Percentiles rank a stretch among this genome's conserved stretches.
Evolutionary conservation across 1,140 invertebrate genomes (phyloP).

Genomic region (Platyscapa corneri): DNA sequence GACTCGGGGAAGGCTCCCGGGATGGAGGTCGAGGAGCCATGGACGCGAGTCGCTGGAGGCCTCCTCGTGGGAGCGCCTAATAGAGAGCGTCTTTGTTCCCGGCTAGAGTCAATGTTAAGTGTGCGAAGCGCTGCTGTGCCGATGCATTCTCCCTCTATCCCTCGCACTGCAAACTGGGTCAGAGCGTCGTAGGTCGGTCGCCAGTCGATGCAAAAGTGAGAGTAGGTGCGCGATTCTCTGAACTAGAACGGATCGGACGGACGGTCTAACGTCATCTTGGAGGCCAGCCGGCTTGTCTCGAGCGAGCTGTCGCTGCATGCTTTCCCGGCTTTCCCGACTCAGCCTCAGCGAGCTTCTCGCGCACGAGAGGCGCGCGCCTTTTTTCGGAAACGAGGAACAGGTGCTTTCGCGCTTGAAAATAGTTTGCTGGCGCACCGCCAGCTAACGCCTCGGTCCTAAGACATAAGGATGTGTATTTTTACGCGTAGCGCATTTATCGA

Average conservation of each 20-base stretch:
- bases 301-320: background rate
- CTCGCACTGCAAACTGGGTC: conserved; percentile 56
- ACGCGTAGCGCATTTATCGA: background rate
- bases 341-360: no score
- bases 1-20: background rate
- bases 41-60: background rate
- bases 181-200: conserved; percentile 64
- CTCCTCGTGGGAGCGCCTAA: background rate
- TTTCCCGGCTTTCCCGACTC: background rate
- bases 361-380: background rate
- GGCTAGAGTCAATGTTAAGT: conserved; percentile 12
- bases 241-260: conserved; percentile 57
- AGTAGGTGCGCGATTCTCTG: conserved; percentile 57
- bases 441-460: background rate
- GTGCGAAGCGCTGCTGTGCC: conserved; percentile 15
- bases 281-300: conserved; percentile 33
- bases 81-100: conserved; percentile 16
- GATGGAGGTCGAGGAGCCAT: background rate
- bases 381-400: conserved; percentile 11
- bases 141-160: background rate
- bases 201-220: conserved; percentile 63
- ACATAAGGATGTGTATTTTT: background rate
- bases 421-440: background rate
- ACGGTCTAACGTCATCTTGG: conserved; percentile 32
- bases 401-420: background rate